Evolutionary conservation across 2,113 vertebrate genomes (phyloP).

Genomic region (Climacteris rufus): DNA sequence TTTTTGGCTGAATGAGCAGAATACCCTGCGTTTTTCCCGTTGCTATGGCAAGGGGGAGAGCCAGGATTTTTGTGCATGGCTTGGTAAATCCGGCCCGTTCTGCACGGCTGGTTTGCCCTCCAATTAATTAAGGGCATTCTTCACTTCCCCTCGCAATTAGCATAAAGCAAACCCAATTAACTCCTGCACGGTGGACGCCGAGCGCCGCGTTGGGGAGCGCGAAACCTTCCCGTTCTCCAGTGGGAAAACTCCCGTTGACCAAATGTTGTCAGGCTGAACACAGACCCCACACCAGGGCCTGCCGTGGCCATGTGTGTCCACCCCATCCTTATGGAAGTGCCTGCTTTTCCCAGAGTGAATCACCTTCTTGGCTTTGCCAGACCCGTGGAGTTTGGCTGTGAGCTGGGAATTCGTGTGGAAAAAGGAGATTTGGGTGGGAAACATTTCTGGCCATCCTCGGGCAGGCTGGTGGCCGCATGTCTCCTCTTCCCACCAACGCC

Average conservation of each 20-base stretch:
- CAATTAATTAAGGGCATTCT: constrained; percentile 57
- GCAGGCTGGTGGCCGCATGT: accelerated
- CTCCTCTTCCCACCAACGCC: accelerated
- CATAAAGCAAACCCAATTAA: constrained; percentile 41
- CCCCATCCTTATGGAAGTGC: accelerated
- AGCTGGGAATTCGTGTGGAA: background rate
- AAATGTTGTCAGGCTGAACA: background rate
- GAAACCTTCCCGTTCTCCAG: background rate
- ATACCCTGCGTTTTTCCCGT: background rate
- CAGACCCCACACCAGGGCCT: background rate
- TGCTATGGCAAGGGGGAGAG: background rate
- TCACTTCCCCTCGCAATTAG: constrained; percentile 49
- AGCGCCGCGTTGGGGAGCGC: accelerated
- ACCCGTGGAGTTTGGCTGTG: accelerated
- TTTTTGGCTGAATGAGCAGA: background rate
- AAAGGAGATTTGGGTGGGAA: background rate
- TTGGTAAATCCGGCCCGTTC: background rate
- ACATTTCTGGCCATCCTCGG: background rate
- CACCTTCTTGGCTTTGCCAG: background rate
- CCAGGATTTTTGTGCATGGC: background rate
- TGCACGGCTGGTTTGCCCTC: constrained; percentile 9
- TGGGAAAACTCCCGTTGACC: background rate
- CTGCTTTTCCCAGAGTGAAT: accelerated
- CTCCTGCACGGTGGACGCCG: accelerated
- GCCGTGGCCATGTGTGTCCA: accelerated